These are phyloP conservation scores for Ypsolopha scabrella DNA, from an alignment of 2,888 invertebrate species.

Conservation along the genomic window DNA sequence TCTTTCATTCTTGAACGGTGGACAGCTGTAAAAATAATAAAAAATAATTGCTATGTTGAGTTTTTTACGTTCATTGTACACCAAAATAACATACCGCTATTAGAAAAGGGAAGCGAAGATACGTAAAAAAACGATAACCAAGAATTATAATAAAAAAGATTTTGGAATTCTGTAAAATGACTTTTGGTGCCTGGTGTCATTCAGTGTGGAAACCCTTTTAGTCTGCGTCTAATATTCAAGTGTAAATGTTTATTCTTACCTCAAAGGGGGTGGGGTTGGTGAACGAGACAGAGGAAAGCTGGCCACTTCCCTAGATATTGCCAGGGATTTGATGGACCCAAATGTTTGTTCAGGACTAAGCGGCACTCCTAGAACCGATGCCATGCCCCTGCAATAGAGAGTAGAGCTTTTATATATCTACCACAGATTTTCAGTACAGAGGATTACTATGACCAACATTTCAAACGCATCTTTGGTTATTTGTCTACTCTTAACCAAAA, in stretches of 20 bases:
- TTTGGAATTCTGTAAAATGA: background rate
- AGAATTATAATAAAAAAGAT: too few relatives aligned
- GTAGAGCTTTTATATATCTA: background rate
- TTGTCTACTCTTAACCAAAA: too few relatives aligned
- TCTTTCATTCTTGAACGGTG: conserved; percentile 53
- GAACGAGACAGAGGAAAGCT: conserved; percentile 82
- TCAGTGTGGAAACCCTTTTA: background rate
- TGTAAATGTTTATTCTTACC: conserved; percentile 27
- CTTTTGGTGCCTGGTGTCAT: background rate
- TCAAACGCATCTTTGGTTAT: too few relatives aligned
- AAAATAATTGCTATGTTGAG: too few relatives aligned
- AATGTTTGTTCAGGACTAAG: conserved; percentile 80
- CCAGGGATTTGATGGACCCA: conserved; percentile 79
- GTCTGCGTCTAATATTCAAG: background rate
- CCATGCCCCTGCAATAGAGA: conserved; percentile 72
- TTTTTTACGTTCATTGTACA: too few relatives aligned
- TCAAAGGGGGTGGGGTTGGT: conserved; percentile 76
- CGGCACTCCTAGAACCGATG: conserved; percentile 74
- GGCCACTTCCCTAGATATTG: conserved; percentile 79
- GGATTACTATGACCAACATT: too few relatives aligned
- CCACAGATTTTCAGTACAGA: too few relatives aligned
- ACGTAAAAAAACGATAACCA: too few relatives aligned
- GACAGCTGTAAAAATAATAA: conserved; percentile 37
- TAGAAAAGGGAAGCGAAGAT: too few relatives aligned
- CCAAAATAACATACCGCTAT: too few relatives aligned